These are phyloP conservation scores for Malurus cyaneus DNA, from an alignment of 2,113 vertebrate species.

Conservation along the genomic window DNA sequence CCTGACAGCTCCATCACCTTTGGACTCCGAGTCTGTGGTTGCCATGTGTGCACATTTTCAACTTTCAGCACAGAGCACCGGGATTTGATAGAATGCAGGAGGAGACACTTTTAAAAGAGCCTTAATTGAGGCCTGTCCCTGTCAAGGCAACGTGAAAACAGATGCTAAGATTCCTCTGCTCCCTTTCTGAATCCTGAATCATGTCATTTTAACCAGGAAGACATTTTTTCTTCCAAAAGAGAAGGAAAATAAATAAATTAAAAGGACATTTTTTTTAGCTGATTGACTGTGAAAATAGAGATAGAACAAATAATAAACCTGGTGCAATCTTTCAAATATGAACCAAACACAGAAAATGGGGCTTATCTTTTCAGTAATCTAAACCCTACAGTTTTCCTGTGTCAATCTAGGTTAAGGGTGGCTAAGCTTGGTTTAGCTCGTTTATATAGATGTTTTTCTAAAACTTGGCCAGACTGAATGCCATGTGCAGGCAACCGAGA, in stretches of 20 bases:
- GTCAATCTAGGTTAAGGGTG: neutral
- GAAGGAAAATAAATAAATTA: neutral
- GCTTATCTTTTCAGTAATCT: neutral
- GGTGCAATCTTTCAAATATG: neutral
- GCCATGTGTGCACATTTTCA: neutral
- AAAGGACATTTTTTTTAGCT: neutral
- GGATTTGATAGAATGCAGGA: neutral
- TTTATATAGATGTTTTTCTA: neutral
- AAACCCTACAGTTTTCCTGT: neutral
- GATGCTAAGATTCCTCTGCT: neutral
- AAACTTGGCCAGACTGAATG: neutral
- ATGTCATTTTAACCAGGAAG: neutral
- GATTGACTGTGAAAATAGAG: neutral
- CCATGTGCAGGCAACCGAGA: neutral
- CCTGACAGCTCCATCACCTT: slow-evolving; percentile 5
- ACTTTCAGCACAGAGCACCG: neutral
- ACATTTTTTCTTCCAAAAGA: neutral
- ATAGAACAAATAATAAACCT: neutral
- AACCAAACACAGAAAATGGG: neutral
- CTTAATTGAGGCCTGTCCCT: neutral
- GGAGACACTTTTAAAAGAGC: neutral
- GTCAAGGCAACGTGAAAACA: neutral
- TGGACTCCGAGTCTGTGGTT: neutral
- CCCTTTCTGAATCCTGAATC: neutral
- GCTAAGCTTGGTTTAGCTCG: neutral